Conservation (phyloP, 2,797 vertebrate genomes). For the Ctenosaura bakeri region DNA sequence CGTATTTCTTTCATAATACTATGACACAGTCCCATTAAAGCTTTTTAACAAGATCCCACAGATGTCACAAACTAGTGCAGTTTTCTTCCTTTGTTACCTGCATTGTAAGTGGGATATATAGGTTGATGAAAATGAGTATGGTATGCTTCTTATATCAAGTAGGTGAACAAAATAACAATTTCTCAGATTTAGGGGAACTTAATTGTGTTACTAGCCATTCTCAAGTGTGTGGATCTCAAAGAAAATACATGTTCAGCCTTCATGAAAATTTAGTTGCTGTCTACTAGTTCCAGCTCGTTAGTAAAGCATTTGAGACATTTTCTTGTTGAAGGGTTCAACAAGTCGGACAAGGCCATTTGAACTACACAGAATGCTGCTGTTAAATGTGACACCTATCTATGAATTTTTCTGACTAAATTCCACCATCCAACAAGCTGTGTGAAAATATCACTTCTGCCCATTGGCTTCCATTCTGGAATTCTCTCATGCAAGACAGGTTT, state of each 20-base stretch:
- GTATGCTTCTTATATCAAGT: conserved; percentile 53
- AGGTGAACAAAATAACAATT: conserved; percentile 61
- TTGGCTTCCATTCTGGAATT: background rate
- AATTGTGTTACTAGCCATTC: conserved; percentile 63
- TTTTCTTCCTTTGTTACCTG: conserved; percentile 65
- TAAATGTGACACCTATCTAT: conserved; percentile 31
- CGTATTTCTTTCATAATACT: conserved; percentile 64
- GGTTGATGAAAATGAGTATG: conserved; percentile 64
- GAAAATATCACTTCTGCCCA: background rate
- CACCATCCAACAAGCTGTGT: background rate
- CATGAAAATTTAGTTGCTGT: conserved; percentile 56
- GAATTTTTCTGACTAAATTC: background rate
- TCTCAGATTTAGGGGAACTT: conserved; percentile 47
- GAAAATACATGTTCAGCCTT: conserved; percentile 58
- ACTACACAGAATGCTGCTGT: conserved; percentile 39
- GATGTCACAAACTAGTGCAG: conserved; percentile 67
- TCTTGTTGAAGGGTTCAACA: conserved; percentile 68
- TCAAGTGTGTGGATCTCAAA: conserved; percentile 59
- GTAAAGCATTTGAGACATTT: conserved; percentile 67
- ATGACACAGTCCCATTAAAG: conserved; percentile 76
- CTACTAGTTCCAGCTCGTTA: conserved; percentile 67
- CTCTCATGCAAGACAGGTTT: background rate
- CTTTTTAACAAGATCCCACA: conserved; percentile 67
- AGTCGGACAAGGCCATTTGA: conserved; percentile 60
- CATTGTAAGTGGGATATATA: conserved; percentile 66